Base-by-base conservation (phyloP, 2,113 vertebrate genomes). In the Tichodroma muraria region DNA sequence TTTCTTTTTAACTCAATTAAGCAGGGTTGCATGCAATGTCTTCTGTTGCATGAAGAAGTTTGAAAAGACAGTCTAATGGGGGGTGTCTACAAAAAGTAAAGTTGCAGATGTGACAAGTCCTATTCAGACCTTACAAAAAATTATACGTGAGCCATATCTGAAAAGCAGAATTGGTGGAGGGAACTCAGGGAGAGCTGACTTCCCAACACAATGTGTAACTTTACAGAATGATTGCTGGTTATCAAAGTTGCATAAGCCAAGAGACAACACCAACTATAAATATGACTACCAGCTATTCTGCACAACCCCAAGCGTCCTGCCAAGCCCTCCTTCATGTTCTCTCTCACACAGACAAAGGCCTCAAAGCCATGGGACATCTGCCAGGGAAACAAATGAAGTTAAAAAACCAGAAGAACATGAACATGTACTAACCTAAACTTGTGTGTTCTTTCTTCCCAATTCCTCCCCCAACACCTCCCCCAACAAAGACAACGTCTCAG, bases 321-420 rank as follows among this genome's bases (percentile, higher is more conserved):
- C 85, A 96, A 96, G 89, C 94, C 93, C 90, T 97, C 90, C 95
- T 96, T 94, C 95, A 17, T 94, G 90, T 96, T 96, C 94, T 93
- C 96, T 96, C 96, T 96, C 96, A 92, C 97, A 96, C 95, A 97
- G 94, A 96, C 97, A 96, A 96, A 97, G 96, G 95, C 96, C 97
- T 97, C 93, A 96, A 90, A 97, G 96, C 95, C 85, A 96, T 93
- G 97, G 97, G 96, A 95, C 93, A 96, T 92, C 93, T 95, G 96
- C 96, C 96, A 97, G 88, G 85, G 95, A 97, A 97, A 75, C 94
- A 96, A 96, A 96, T 97, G 95, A 97, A 96, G 95, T 95, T 96
- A 97, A 97, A 96, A 96, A 97, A 96, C 94, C 96, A 96, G 96
- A 96, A 95, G 92, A 95, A 94, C 96, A 93, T 24, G 93, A 97